These are phyloP conservation scores for Ephialtes manifestator DNA, from an alignment of 2,888 invertebrate genomes.

Conservation along the genomic window DNA sequence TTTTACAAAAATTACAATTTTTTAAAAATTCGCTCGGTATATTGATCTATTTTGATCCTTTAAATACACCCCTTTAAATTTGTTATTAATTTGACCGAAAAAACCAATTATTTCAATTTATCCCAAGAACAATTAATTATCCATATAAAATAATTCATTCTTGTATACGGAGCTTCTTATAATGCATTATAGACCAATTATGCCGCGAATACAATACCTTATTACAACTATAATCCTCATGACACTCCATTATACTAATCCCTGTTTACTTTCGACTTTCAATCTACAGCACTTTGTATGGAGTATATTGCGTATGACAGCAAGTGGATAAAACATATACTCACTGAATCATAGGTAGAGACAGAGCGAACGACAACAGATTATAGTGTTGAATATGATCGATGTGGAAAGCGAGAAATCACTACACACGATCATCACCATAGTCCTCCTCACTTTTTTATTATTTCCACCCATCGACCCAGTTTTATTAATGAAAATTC, in stretches of 20 bases:
- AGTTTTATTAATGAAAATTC: constrained; percentile 57
- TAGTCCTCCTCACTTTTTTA: constrained; percentile 33
- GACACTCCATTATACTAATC: not conserved
- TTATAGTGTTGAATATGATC: constrained; percentile 4
- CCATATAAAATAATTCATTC: not conserved
- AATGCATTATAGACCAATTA: not conserved
- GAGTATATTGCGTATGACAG: constrained; percentile 26
- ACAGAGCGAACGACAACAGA: constrained; percentile 20
- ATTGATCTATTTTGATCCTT: too few relatives aligned
- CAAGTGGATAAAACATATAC: constrained; percentile 26
- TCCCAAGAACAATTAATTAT: too few relatives aligned
- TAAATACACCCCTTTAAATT: too few relatives aligned
- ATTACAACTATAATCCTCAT: not conserved
- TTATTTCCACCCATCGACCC: constrained; percentile 44
- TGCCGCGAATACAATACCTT: too few relatives aligned
- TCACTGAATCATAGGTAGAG: not conserved
- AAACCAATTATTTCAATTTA: too few relatives aligned
- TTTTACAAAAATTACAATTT: too few relatives aligned
- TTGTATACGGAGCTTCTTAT: not conserved
- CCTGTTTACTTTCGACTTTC: not conserved
- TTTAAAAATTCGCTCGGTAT: too few relatives aligned
- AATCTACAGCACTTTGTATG: not conserved
- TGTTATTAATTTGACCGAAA: too few relatives aligned
- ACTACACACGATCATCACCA: not conserved
- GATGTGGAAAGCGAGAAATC: constrained; percentile 37